A percentile compares a stretch with the other conserved stretches of the same genome.
Conservation (phyloP, 92 coral and sea anemone species). For the Zoanthus solanderi region DNA sequence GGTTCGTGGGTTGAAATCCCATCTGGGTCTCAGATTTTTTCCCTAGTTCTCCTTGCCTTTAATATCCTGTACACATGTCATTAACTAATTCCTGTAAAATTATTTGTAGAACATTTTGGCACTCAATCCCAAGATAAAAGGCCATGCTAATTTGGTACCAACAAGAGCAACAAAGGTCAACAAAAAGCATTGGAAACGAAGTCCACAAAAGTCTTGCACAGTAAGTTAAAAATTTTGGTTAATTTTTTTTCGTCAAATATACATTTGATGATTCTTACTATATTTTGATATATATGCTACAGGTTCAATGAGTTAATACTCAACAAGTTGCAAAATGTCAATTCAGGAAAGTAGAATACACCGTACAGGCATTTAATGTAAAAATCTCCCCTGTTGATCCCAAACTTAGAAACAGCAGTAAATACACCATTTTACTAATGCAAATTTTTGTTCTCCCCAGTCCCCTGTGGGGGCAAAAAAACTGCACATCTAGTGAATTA, state of each 20-base stretch:
- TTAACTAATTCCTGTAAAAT: not conserved
- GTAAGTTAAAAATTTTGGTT: slow-evolving; percentile 55
- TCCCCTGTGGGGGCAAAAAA: too few species aligned
- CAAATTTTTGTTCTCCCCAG: too few species aligned
- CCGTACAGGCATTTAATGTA: too few species aligned
- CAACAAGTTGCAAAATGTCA: too few species aligned
- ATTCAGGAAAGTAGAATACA: too few species aligned
- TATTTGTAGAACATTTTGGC: slow-evolving; percentile 80
- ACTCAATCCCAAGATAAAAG: slow-evolving; percentile 89
- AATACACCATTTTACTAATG: too few species aligned
- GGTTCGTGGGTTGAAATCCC: too few species aligned
- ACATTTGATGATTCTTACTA: not conserved
- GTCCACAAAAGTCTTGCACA: slow-evolving; percentile 81
- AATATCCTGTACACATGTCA: not conserved
- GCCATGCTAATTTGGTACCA: slow-evolving; percentile 86
- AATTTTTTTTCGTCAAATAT: not conserved
- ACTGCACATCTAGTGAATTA: too few species aligned
- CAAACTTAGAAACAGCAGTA: too few species aligned
- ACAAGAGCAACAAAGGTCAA: slow-evolving; percentile 85
- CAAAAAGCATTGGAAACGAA: slow-evolving; percentile 95
- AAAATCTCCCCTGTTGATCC: too few species aligned
- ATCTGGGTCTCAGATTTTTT: too few species aligned
- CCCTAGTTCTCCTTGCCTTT: not conserved
- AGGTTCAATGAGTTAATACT: not conserved
- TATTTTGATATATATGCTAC: not conserved